Evolutionary conservation across 2,888 invertebrate genomes (phyloP), one percentile per base, ranked within the genome.

Genomic region (Camponotus fellah): DNA sequence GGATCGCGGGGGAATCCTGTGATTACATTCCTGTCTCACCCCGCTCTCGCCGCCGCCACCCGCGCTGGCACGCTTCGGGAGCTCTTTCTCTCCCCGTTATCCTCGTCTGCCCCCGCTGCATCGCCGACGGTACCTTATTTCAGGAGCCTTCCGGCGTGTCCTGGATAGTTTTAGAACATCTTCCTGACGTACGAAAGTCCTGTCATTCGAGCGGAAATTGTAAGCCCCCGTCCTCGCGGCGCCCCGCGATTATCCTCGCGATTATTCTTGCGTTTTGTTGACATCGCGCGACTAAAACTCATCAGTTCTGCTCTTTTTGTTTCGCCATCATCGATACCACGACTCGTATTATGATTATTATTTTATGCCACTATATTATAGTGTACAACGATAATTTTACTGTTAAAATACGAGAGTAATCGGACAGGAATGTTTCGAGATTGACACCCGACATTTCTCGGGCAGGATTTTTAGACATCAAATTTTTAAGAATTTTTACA

Each of bases 1-100:
- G 94, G 93, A 94, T 93, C 93, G 92, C 93, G 87, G 92, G 94
- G 91, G 94, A 94, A 94, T 94, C 94, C 93, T 93, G 94, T 94
- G 94, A 95, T 95, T 94, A 94, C 94, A 95, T 95, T 94, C 94
- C 94, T 91, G 91, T 85, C 91, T 91, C 89, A 82, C 87, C 88
- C 82, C 62, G 86, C 75, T 14, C 46, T 46, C 74, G 74, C 83
- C 84, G 69, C 76, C 72, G 74, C 81, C 88, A 71, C 71, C 80
- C 71, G 32, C 56, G 58, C 74, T 76, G 34, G 80, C 68, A 82
- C 71, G 83, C 58, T 84, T 84, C 87, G 86, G 81, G 85, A 80
- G 58, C 49, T 49, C 49, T 49, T 53, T 6, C 8, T n/a, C n/a
- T 2, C 17, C 6, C 49, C 79, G 79, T 81, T 82, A 75, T 64